Base-by-base conservation (phyloP, 2,113 vertebrate genomes). In the Ptychochromis oligacanthus region DNA sequence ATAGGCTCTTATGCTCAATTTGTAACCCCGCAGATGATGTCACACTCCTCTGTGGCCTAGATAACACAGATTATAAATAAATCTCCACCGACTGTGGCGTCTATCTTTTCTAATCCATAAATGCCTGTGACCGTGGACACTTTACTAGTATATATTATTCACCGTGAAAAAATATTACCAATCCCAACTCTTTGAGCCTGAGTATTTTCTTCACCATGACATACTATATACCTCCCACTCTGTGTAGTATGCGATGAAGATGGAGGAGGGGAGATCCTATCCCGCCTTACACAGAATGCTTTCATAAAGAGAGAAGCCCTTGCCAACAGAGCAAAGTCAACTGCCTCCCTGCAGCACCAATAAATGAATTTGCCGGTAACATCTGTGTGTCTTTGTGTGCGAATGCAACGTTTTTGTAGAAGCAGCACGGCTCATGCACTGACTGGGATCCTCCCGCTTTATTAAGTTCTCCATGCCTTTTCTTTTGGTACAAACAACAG, bases 261-360 rank as follows among this genome's bases (percentile, higher is more conserved):
- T 55, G 49, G 60, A 88, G 31, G 40, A 54, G 28, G 67, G 57
- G 83, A 75, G 75, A 75, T 77, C 58, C 82, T 77, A 17, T 76
- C 38, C 28, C 34, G 61, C 46, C 34, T 24, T 46, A 9, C 81
- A 54, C 55, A 57, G 65, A 80, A 15, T 78, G 61, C 81, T 80
- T 83, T 90, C 80, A 83, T 74, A 84, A 84, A 56, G 5, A 78
- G 70, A 87, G 70, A 80, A 64, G 79, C 84, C 76, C 65, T 87
- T 83, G 84, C 87, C 67, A 74, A 83, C 81, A 55, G 76, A 89
- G 85, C 88, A 89, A 93, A 90, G 91, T 93, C 93, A 90, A 67
- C 74, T 78, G 79, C 84, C 38, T 87, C 38, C 86, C 79, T 7
- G 78, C 76, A 85, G 36, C 72, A 18, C 75, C 85, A 87, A 92